Evolutionary conservation across 2,797 vertebrate species (phyloP).

Genomic region (Steatocranus sp.): DNA sequence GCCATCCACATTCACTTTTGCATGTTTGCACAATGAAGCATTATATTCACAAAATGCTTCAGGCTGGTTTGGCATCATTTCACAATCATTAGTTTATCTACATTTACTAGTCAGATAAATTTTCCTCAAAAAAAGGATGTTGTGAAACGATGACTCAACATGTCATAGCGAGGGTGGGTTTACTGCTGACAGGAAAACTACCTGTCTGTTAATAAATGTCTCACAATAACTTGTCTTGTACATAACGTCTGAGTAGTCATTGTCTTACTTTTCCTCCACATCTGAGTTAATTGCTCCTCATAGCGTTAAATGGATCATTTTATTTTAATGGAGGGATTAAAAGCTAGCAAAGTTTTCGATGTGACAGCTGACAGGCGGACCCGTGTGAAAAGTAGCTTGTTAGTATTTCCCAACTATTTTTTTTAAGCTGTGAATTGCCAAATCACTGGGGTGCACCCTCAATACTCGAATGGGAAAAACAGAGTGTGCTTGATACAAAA

Average conservation of each 20-base stretch:
- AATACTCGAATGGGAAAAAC: background rate
- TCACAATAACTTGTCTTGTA: background rate
- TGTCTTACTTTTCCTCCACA: background rate
- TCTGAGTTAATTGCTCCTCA: background rate
- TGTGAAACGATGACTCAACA: background rate
- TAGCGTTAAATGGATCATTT: accelerated
- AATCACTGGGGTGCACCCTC: background rate
- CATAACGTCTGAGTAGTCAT: background rate
- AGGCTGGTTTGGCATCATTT: background rate
- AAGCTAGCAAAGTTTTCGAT: background rate
- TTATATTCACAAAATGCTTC: background rate
- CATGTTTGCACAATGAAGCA: background rate
- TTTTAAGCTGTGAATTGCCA: background rate
- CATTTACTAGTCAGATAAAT: background rate
- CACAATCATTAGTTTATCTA: background rate
- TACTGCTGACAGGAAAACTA: background rate
- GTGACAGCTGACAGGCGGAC: background rate
- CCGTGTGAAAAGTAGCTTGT: background rate
- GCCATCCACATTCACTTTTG: background rate
- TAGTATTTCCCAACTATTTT: background rate
- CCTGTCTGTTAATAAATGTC: background rate
- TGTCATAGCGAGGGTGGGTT: background rate
- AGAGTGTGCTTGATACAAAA: background rate
- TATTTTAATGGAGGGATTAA: background rate
- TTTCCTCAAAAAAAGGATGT: background rate